phyloP scores from a whole-genome alignment of 2,888 invertebrate genomes.

The Thalpophila matura region DNA sequence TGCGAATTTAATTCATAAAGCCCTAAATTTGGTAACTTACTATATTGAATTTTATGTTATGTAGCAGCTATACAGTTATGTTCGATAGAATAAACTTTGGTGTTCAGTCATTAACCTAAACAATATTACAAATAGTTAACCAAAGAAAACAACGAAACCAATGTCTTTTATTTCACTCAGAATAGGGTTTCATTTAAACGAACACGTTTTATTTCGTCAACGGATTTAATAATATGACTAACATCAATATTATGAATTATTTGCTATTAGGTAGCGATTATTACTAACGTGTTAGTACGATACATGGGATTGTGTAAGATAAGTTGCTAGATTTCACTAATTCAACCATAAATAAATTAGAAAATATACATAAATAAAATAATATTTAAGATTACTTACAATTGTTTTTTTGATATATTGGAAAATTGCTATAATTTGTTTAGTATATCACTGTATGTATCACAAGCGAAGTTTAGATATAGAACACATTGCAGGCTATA shows the following conservation, averaged over 20 bases:
- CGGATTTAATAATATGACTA: conserved; percentile 59
- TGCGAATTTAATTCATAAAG: conserved; percentile 76
- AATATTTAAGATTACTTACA: conserved; percentile 48
- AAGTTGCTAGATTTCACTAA: conserved; percentile 53
- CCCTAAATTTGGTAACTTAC: conserved; percentile 79
- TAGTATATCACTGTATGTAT: conserved; percentile 61
- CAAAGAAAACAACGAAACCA: conserved; percentile 80
- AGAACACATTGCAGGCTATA: conserved; percentile 49
- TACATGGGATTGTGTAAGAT: conserved; percentile 46
- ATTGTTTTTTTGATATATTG: conserved; percentile 50
- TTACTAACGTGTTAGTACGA: conserved; percentile 54
- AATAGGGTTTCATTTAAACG: conserved; percentile 59
- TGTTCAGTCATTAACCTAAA: conserved; percentile 82
- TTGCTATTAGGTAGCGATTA: conserved; percentile 52
- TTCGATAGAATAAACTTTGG: conserved; percentile 81
- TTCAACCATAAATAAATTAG: conserved; percentile 43
- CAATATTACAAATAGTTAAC: conserved; percentile 84
- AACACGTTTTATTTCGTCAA: conserved; percentile 56
- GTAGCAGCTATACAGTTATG: conserved; percentile 60
- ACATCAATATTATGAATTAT: conserved; percentile 58
- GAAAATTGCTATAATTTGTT: conserved; percentile 52
- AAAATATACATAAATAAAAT: conserved; percentile 46
- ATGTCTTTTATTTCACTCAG: conserved; percentile 83
- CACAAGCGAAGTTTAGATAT: conserved; percentile 59
- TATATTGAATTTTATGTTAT: conserved; percentile 53